phyloP scores from a whole-genome alignment of 2,113 vertebrate genomes.

The Labeo rohita region DNA sequence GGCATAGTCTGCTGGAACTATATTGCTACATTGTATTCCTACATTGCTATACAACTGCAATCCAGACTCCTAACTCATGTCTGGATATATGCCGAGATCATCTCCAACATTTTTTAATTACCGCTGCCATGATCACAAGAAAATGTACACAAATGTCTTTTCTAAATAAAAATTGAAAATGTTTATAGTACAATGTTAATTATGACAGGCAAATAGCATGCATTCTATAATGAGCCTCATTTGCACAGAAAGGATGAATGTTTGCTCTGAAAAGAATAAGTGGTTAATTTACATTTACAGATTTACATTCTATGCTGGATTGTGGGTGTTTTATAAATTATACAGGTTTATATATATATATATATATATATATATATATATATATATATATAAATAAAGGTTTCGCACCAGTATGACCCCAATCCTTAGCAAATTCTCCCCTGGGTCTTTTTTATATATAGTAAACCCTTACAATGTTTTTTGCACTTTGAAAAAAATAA shows the following conservation, averaged over 20 bases:
- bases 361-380: too few relatives aligned
- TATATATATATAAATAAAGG: too few relatives aligned
- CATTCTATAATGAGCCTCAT: not conserved
- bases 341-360: too few relatives aligned
- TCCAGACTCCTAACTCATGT: too few relatives aligned
- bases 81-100: not conserved
- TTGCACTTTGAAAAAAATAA: not conserved
- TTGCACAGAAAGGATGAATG: not conserved
- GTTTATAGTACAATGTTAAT: not conserved
- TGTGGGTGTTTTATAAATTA: not conserved
- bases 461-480: not conserved
- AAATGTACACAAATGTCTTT: not conserved
- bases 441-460: not conserved
- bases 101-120: not conserved
- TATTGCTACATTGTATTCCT: not conserved
- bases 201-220: not conserved
- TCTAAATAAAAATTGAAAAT: not conserved
- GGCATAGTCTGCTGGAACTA: not conserved
- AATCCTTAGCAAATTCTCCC: not conserved
- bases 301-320: not conserved
- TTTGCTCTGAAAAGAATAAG: not conserved
- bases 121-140: not conserved
- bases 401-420: not conserved
- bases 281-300: not conserved
- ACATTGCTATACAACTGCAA: too few relatives aligned